Evolutionary conservation across 2,888 invertebrate species (phyloP).

Genomic region (Neuroscelio doddi): DNA sequence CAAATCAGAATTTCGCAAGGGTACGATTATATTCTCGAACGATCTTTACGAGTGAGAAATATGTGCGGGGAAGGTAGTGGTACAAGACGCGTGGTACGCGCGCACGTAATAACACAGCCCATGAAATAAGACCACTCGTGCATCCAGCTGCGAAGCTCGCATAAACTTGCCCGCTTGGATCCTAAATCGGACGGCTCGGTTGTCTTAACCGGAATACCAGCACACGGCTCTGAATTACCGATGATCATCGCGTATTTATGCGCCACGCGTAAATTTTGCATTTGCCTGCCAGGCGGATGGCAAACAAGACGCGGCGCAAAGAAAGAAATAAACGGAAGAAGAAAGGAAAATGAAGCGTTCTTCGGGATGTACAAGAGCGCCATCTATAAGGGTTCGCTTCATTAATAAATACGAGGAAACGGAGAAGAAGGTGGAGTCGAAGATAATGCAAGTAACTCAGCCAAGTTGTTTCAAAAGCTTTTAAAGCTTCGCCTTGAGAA

Average conservation of each 20-base stretch:
- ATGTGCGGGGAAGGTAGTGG: background rate
- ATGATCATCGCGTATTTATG: slow-evolving; percentile 52
- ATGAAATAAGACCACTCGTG: slow-evolving; percentile 57
- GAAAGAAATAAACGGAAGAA: too few species aligned
- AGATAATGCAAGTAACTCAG: background rate
- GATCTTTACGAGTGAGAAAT: too few species aligned
- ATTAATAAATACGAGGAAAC: too few species aligned
- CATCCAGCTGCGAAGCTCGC: slow-evolving; percentile 61
- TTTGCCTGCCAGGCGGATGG: background rate
- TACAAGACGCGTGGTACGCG: slow-evolving; percentile 12
- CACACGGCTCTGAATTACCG: slow-evolving; percentile 3
- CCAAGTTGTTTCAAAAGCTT: slow-evolving; percentile 29
- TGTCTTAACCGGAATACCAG: slow-evolving; percentile 46
- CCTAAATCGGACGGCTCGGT: slow-evolving; percentile 60
- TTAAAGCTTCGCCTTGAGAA: slow-evolving; percentile 26
- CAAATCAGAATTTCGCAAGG: too few species aligned
- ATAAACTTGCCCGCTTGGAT: slow-evolving; percentile 62
- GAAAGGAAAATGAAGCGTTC: too few species aligned
- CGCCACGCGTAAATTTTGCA: slow-evolving; percentile 55
- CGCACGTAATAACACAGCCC: slow-evolving; percentile 32
- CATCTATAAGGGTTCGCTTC: too few species aligned
- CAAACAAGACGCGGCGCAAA: too few species aligned
- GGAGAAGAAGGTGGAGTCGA: too few species aligned
- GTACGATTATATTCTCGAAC: too few species aligned
- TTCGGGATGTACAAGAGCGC: too few species aligned